Evolutionary conservation across 2,888 invertebrate species (phyloP), one percentile per base, ranked within the genome.

Genomic region (Dicyrtomina minuta): DNA sequence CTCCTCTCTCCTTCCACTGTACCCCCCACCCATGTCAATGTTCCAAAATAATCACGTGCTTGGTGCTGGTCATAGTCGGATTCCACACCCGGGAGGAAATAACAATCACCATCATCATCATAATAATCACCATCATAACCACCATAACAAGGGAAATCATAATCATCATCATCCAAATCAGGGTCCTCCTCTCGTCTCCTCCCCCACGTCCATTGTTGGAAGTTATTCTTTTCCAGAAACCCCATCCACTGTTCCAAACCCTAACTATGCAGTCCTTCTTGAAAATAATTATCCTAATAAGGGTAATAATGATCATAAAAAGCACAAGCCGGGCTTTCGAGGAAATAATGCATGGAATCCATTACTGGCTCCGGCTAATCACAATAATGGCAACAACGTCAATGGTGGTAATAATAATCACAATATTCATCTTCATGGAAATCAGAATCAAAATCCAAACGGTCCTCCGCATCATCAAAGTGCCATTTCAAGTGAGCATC

Each of bases 341-440:
- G 60, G 12, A 10, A 61, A n/a, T n/a, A n/a, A 51, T 53, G 33
- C 53, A 22, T 61, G 68, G 68, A 68, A 68, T 44, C 67, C 67
- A 6, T 20, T 67, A 2, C 8, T 17, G 39, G 33, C 24, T 6
- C 22, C 12, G 26, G 15, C 0, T 24, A 44, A 44, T 26, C 6
- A 20, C 13, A 24, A 15, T 59, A 13, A 69, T 53, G 6, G 39
- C 49, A 53, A 64, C 26, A 13, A 64, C 24, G 20, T 6, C 59
- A 43, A 43, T 33, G 41, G 24, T 33, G 41, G 24, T 24, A 13
- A 46, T 26, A 27, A 64, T 20, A 53, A 10, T 24, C 15, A 0
- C 39, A 65, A 39, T 43, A 24, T 3, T 33, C 33, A 33, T 5
- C 4, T 33, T 3, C 33, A 55, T 5, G 44, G 26, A 8, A 59